Conservation (phyloP, 2,888 invertebrate genomes). For the Himalopsyche kuldschensis region DNA sequence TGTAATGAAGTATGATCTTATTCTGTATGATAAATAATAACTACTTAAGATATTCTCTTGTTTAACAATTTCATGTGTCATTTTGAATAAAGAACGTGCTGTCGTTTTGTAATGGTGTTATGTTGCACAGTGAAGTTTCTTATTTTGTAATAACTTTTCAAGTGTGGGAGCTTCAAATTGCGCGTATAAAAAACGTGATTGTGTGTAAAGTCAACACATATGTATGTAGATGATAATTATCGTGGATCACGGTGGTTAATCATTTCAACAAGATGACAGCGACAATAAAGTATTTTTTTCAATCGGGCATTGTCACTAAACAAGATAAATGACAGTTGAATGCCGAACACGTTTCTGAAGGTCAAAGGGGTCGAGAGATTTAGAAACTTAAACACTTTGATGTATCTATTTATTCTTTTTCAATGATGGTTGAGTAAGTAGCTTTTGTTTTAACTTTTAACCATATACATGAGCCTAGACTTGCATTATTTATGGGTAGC, state of each 20-base stretch:
- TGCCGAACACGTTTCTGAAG: background rate
- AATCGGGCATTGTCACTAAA: background rate
- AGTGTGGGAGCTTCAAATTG: background rate
- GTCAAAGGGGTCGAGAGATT: background rate
- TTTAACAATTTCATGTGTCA: too few relatives aligned
- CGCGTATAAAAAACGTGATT: background rate
- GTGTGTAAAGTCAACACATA: background rate
- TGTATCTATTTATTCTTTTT: background rate
- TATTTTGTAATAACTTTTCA: background rate
- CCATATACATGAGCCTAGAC: background rate
- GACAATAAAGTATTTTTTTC: background rate
- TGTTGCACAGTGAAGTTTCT: too few relatives aligned
- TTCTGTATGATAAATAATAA: too few relatives aligned
- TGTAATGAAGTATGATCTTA: too few relatives aligned
- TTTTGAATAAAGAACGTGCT: too few relatives aligned
- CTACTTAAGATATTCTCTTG: too few relatives aligned
- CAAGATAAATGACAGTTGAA: background rate
- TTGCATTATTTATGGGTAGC: too few relatives aligned
- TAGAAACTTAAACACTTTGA: background rate
- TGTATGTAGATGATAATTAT: background rate
- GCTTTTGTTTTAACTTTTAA: background rate
- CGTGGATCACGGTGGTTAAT: background rate
- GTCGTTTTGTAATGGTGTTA: too few relatives aligned
- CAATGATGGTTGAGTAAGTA: background rate
- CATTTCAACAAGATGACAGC: background rate